Evolutionary conservation across 2,113 vertebrate genomes (phyloP).

Genomic region (Ictalurus punctatus): DNA sequence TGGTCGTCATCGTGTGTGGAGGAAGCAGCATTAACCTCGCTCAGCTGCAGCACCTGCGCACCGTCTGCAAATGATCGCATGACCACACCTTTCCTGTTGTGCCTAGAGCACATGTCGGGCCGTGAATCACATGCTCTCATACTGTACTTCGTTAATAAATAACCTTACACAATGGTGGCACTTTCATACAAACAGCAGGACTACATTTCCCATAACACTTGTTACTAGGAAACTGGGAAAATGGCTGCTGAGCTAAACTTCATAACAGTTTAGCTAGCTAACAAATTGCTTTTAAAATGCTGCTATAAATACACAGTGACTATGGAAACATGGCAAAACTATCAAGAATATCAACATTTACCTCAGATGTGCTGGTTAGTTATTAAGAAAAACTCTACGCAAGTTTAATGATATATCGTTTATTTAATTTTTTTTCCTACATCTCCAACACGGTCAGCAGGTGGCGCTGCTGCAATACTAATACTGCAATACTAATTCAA

Average conservation of each 20-base stretch:
- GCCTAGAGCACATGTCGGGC: background rate
- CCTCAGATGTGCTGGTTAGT: background rate
- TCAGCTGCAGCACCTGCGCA: slow-evolving; percentile 63
- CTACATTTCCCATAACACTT: background rate
- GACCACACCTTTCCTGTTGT: background rate
- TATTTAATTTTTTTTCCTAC: background rate
- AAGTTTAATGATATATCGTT: background rate
- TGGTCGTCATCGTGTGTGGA: slow-evolving; percentile 77
- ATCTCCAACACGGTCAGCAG: background rate
- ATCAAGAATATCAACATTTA: background rate
- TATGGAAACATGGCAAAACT: background rate
- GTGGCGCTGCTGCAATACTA: slow-evolving; percentile 7
- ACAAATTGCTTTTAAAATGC: background rate
- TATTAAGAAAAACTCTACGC: background rate
- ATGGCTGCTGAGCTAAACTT: background rate
- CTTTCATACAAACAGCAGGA: background rate
- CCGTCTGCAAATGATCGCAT: slow-evolving; percentile 45
- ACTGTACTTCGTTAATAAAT: background rate
- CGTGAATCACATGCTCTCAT: background rate
- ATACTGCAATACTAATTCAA: background rate
- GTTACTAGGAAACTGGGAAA: background rate
- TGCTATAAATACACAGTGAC: background rate
- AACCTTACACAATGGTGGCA: background rate
- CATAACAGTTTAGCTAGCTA: background rate
- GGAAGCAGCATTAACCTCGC: slow-evolving; percentile 72